Evolutionary conservation across 2,113 vertebrate genomes (phyloP), one percentile per base, ranked within the genome.

Genomic region (Mirounga angustirostris): DNA sequence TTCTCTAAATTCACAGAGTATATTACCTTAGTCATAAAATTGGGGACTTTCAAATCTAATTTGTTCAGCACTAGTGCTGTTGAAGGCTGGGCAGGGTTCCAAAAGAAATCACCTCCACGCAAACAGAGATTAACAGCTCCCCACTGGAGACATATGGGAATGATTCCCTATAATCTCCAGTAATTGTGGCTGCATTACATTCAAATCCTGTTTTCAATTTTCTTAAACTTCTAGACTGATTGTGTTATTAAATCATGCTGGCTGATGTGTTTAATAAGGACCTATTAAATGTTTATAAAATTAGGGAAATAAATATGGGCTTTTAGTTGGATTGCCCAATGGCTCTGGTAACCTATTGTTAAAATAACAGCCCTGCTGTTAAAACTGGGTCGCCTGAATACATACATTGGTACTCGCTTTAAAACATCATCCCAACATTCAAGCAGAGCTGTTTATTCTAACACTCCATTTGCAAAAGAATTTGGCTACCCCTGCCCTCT

Each of bases 221-320:
- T 99, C 99, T 99, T 99, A 99, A 99, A 99, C 99, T 99, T 99
- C 99, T 99, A 99, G 99, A 99, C 99, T 99, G 99, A 99, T 99
- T 99, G 99, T 99, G 99, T 99, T 99, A 99, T 99, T 99, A 99
- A 99, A 99, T 99, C 99, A 99, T 99, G 99, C 99, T 99, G 99
- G 99, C 99, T 99, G 99, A 99, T 99, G 99, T 99, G 99, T 99
- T 99, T 99, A 99, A 99, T 99, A 99, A 98, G 99, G 99, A 99
- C 99, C 99, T 99, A 99, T 99, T 98, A 99, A 99, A 99, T 99
- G 99, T 99, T 99, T 99, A 99, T 99, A 99, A 99, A 99, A 99
- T 99, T 99, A 99, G 98, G 98, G 99, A 99, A 99, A 99, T 99
- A 99, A 99, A 99, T 99, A 99, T 50, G 67, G 98, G 98, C 98